A percentile compares a stretch with the other conserved stretches of the same genome.
phyloP scores from a whole-genome alignment of 2,797 vertebrate species.

The Notolepis coatsorum region DNA sequence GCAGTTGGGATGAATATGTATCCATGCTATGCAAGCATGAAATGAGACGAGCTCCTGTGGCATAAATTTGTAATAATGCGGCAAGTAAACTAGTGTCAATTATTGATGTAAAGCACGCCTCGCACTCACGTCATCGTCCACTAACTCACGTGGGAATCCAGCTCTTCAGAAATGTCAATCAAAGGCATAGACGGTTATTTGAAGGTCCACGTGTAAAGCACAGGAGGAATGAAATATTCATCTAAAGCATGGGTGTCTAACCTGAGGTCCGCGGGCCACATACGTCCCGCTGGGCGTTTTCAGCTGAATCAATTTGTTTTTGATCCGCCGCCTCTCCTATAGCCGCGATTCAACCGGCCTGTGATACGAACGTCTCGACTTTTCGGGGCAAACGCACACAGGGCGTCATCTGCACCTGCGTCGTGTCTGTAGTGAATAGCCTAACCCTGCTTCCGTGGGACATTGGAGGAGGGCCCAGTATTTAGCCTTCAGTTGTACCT shows the following conservation, averaged over 20 bases:
- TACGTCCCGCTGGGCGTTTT: too few species aligned
- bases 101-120: constrained; percentile 9
- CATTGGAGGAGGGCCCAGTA: too few species aligned
- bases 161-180: constrained; percentile 70
- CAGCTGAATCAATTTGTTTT: too few species aligned
- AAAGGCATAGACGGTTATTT: constrained; percentile 73
- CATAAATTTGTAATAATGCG: background rate
- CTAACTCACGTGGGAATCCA: constrained; percentile 61
- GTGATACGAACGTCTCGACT: too few species aligned
- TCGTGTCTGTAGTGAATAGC: too few species aligned
- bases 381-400: too few species aligned
- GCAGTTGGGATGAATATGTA: constrained; percentile 53
- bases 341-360: too few species aligned
- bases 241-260: background rate
- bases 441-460: too few species aligned
- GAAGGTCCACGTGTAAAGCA: constrained; percentile 64
- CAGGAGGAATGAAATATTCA: background rate
- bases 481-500: too few species aligned
- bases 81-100: constrained; percentile 2
- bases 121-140: constrained; percentile 45
- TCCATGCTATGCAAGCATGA: constrained; percentile 50
- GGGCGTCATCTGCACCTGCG: too few species aligned
- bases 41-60: background rate
- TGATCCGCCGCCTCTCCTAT: too few species aligned
- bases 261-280: too few species aligned